Evolutionary conservation across 2,888 invertebrate species (phyloP).

Genomic region (Himalopsyche kuldschensis): DNA sequence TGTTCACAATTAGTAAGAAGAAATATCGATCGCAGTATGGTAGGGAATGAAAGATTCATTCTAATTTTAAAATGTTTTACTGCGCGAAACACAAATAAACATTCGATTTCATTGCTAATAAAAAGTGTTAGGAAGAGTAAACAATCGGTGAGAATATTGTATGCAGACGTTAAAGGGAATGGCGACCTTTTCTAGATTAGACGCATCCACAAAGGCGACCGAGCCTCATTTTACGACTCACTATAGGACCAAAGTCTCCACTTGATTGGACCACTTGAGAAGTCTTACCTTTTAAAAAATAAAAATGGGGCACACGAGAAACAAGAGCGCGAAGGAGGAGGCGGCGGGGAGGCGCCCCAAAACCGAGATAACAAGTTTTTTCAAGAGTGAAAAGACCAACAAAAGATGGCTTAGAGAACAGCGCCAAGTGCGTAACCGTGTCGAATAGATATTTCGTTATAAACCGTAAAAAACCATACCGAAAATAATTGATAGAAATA

Average conservation of each 20-base stretch:
- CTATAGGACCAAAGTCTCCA: slow-evolving; percentile 1
- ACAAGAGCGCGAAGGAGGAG: slow-evolving; percentile 13
- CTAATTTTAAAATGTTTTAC: neutral
- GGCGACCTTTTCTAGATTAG: neutral
- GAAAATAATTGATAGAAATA: slow-evolving; percentile 1
- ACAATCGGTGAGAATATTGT: neutral
- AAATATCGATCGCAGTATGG: neutral
- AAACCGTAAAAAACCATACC: neutral
- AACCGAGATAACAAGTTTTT: slow-evolving; percentile 12
- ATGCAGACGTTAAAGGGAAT: neutral
- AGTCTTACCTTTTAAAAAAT: slow-evolving; percentile 32
- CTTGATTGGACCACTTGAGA: slow-evolving; percentile 27
- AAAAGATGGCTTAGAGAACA: slow-evolving; percentile 6
- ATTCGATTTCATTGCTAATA: neutral
- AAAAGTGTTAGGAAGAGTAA: neutral
- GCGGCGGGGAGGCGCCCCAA: neutral
- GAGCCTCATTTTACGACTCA: neutral
- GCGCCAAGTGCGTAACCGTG: slow-evolving; percentile 27
- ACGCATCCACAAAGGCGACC: neutral
- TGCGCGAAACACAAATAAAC: neutral
- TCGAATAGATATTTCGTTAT: slow-evolving; percentile 17
- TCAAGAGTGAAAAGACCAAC: slow-evolving; percentile 16
- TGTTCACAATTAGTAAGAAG: neutral
- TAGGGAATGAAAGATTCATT: neutral
- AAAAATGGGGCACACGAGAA: slow-evolving; percentile 9